Evolutionary conservation across 1,140 invertebrate species (phyloP).

Genomic region (Leptopilina boulardi): DNA sequence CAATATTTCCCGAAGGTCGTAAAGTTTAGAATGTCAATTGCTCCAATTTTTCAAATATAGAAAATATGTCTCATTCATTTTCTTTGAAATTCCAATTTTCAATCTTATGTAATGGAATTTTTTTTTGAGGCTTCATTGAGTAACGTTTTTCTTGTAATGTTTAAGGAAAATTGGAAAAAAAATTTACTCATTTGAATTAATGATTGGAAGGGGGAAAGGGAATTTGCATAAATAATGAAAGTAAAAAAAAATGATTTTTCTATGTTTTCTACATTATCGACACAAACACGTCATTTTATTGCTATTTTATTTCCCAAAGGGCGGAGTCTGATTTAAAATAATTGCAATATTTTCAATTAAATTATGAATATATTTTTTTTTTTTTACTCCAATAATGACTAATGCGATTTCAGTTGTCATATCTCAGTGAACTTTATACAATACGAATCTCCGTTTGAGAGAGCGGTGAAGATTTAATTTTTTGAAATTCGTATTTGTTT

Average conservation of each 20-base stretch:
- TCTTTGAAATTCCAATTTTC: neutral
- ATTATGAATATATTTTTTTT: neutral
- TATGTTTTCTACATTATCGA: slow-evolving; percentile 3
- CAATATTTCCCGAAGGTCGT: neutral
- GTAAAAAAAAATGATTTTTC: neutral
- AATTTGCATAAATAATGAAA: slow-evolving; percentile 1
- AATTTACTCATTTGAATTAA: neutral
- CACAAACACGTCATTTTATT: neutral
- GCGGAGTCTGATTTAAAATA: neutral
- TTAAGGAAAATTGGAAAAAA: neutral
- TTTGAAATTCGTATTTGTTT: neutral
- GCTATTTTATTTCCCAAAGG: neutral
- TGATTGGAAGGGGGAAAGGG: neutral
- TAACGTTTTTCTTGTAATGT: neutral
- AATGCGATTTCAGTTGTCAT: neutral
- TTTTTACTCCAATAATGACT: neutral
- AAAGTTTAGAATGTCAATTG: neutral
- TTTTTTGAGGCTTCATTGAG: neutral
- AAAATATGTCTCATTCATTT: neutral
- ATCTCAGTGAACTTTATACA: slow-evolving; percentile 30
- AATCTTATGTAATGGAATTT: slow-evolving; percentile 16
- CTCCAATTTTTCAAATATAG: neutral
- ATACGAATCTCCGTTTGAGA: neutral
- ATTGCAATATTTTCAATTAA: neutral
- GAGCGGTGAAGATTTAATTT: neutral